Evolutionary conservation across 2,888 invertebrate genomes (phyloP), one percentile per base, ranked within the genome.

Genomic region (Scotopteryx bipunctaria): DNA sequence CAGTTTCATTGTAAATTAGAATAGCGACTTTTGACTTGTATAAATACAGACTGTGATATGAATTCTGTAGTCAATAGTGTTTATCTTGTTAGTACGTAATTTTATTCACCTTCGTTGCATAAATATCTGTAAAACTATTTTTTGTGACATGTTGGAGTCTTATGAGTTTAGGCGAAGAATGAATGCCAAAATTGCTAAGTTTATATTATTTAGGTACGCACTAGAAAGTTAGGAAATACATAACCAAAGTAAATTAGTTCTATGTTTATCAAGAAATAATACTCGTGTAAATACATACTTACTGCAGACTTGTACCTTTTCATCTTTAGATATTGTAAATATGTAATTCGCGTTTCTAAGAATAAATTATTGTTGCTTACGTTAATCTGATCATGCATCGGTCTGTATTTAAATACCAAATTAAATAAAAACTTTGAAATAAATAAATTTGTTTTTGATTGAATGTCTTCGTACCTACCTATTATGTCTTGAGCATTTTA

Each of bases 21-120:
- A 6, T 38, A 43, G 29, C 43, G 8, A 40, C 11, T 25, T 53
- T 49, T 61, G 44, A 57, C 50, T 52, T 62, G 63, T 66, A 57
- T 65, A 60, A 68, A 66, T 71, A 71, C 73, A 67, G 71, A 71
- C 81, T 80, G 81, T 81, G 81, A 81, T 81, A 79, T 64, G 67
- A 71, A 66, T 61, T 62, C 67, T 70, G 66, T 78, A 74, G 75
- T 76, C 73, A 72, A 56, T 78, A 76, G 64, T 55, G 55, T 47
- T 37, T 25, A 29, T 41, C 36, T 38, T 27, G 9, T 16, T 44
- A 45, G 6, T 25, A 45, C 13, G 27, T 53, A 29, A n/a, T n/a
- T n/a, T n/a, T n/a, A n/a, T n/a, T n/a, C n/a, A n/a, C n/a, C n/a
- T n/a, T n/a, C n/a, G n/a, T n/a, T n/a, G n/a, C n/a, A n/a, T n/a